Percentiles rank a stretch among this genome's conserved stretches.
phyloP scores from a whole-genome alignment of 2,113 vertebrate genomes.

The Tangachromis dhanisi region DNA sequence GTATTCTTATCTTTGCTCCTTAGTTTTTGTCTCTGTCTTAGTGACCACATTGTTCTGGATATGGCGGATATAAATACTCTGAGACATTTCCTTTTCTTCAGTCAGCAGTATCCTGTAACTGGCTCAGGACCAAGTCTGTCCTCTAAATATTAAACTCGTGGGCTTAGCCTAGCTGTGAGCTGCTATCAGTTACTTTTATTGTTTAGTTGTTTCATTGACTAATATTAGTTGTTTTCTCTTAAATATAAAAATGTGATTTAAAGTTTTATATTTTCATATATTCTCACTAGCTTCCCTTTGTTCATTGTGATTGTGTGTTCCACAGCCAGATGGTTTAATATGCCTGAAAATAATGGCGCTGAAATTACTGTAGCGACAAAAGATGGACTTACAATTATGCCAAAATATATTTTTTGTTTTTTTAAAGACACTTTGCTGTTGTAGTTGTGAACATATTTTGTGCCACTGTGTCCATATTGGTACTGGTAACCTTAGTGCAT shows the following conservation, averaged over 20 bases:
- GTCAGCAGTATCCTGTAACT: constrained; percentile 5
- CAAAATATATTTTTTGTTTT: neutral
- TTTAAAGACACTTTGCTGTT: neutral
- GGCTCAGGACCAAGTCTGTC: constrained; percentile 1
- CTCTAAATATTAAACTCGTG: neutral
- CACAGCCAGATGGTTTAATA: constrained; percentile 20
- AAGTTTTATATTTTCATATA: neutral
- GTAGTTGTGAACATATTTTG: neutral
- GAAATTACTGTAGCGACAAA: neutral
- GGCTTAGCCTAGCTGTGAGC: neutral
- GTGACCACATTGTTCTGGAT: constrained; percentile 22
- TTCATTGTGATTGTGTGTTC: neutral
- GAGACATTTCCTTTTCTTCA: constrained; percentile 9
- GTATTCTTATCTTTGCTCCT: neutral
- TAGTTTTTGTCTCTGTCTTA: neutral
- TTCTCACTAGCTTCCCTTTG: neutral
- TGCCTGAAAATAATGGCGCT: constrained; percentile 35
- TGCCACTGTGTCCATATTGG: neutral
- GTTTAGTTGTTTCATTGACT: neutral
- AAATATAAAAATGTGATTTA: neutral
- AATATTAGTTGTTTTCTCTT: neutral
- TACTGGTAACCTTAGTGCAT: neutral
- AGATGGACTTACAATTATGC: neutral
- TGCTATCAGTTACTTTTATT: neutral
- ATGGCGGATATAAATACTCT: constrained; percentile 13